phyloP scores from a whole-genome alignment of 2,797 vertebrate species.

The Poecilia wingei region DNA sequence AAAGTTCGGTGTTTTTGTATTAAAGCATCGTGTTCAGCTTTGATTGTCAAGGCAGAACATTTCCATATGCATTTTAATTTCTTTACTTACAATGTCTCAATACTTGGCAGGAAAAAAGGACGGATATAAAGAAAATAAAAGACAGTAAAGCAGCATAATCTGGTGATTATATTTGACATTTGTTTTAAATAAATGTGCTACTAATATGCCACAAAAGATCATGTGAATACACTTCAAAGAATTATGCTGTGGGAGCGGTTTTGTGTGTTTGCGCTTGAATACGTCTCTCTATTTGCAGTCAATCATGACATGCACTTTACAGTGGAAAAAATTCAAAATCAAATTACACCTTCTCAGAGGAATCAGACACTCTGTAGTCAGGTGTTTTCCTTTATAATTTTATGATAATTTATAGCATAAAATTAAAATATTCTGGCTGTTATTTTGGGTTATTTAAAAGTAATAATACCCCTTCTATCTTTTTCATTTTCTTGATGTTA shows the following conservation, averaged over 20 bases:
- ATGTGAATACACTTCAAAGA: not conserved
- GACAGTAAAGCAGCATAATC: not conserved
- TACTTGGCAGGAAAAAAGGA: not conserved
- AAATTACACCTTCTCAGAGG: conserved; percentile 31
- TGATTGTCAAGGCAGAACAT: conserved; percentile 4
- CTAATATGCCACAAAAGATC: not conserved
- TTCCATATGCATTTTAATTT: not conserved
- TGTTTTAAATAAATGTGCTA: not conserved
- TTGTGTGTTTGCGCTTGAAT: not conserved
- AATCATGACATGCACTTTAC: not conserved
- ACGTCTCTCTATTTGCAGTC: conserved; percentile 9
- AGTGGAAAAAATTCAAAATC: conserved; percentile 18
- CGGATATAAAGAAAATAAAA: not conserved
- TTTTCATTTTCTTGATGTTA: not conserved
- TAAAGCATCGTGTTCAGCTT: conserved; percentile 3
- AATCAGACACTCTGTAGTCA: conserved; percentile 35
- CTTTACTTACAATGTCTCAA: not conserved
- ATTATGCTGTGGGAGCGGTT: not conserved
- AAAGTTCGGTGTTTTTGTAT: conserved; percentile 8
- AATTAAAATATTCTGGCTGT: conserved; percentile 29
- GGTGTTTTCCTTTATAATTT: conserved; percentile 37
- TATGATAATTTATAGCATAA: conserved; percentile 41
- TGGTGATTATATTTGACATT: not conserved
- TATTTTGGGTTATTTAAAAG: conserved; percentile 6
- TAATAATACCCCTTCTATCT: not conserved